These are phyloP conservation scores for Drosophila saltans DNA, from an alignment of 1,140 invertebrate species.

Conservation along the genomic window DNA sequence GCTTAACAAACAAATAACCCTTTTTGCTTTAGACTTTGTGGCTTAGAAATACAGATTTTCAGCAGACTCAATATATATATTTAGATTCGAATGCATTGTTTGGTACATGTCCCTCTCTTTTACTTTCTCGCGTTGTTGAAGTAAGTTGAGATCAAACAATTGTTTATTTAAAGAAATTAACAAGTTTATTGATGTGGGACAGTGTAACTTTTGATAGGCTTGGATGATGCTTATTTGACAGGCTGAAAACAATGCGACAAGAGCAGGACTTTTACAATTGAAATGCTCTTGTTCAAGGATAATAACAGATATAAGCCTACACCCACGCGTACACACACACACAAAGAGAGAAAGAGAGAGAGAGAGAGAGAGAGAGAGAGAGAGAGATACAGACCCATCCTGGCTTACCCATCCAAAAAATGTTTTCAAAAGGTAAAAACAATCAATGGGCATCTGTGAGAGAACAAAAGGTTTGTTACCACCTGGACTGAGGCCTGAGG, in stretches of 20 bases:
- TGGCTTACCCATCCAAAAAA: not conserved
- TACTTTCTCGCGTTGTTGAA: too few species aligned
- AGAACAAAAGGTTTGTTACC: slow-evolving; percentile 15
- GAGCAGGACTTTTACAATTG: slow-evolving; percentile 53
- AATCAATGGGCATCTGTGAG: slow-evolving; percentile 46
- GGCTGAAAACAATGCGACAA: slow-evolving; percentile 40
- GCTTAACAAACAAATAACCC: not conserved
- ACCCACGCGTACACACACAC: slow-evolving; percentile 32
- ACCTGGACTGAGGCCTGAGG: slow-evolving; percentile 3
- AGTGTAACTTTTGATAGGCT: slow-evolving; percentile 15
- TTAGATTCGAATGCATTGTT: too few species aligned
- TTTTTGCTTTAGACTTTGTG: not conserved
- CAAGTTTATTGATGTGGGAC: not conserved
- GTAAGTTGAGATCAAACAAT: not conserved
- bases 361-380: not conserved
- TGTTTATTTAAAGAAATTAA: not conserved
- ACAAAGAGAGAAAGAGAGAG: not conserved
- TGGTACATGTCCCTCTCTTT: too few species aligned
- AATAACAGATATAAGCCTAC: slow-evolving; percentile 30
- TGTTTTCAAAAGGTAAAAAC: slow-evolving; percentile 49
- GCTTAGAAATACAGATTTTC: too few species aligned
- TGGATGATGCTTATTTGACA: slow-evolving; percentile 61
- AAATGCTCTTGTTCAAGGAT: slow-evolving; percentile 25
- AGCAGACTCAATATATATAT: too few species aligned
- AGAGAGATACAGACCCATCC: not conserved